Evolutionary conservation across 2,888 invertebrate genomes (phyloP).

Genomic region (Silvanus unidentatus): DNA sequence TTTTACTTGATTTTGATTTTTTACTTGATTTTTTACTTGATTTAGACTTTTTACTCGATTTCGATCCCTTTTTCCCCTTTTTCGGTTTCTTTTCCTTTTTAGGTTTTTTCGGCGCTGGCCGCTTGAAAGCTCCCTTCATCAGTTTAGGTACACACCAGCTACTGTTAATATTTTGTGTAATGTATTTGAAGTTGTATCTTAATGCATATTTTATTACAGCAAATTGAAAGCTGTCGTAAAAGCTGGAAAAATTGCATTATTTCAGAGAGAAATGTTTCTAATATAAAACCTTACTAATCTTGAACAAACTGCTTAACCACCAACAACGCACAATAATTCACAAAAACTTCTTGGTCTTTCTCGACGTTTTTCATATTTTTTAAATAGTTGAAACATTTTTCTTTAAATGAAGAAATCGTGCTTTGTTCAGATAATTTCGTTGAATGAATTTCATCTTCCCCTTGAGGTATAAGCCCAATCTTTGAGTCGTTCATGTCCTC

Average conservation of each 20-base stretch:
- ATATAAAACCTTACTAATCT: conserved; percentile 36
- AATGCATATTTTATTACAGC: conserved; percentile 35
- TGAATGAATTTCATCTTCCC: conserved; percentile 6
- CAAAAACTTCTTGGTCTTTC: conserved; percentile 24
- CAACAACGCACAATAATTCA: conserved; percentile 36
- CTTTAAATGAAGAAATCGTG: background rate
- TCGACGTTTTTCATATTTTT: conserved; percentile 17
- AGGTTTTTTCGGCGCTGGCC: conserved; percentile 27
- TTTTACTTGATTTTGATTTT: conserved; percentile 17
- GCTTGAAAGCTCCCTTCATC: conserved; percentile 34
- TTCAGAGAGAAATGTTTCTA: no score
- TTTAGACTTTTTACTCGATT: conserved; percentile 26
- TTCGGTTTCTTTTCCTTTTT: conserved; percentile 24
- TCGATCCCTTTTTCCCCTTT: conserved; percentile 23
- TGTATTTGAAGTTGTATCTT: conserved; percentile 32
- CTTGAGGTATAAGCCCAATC: no score
- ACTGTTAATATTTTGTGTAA: conserved; percentile 37
- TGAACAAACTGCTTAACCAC: conserved; percentile 41
- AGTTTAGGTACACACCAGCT: conserved; percentile 40
- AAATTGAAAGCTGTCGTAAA: conserved; percentile 42
- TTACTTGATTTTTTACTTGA: conserved; percentile 19
- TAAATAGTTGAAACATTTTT: conserved; percentile 20
- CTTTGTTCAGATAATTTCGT: conserved; percentile 1
- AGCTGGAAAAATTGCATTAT: conserved; percentile 38
- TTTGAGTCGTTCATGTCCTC: conserved; percentile 33